Percentiles rank a stretch among this genome's conserved stretches.
These are phyloP conservation scores for Vanessa tameamea DNA, from an alignment of 1,140 invertebrate genomes.

Conservation along the genomic window DNA sequence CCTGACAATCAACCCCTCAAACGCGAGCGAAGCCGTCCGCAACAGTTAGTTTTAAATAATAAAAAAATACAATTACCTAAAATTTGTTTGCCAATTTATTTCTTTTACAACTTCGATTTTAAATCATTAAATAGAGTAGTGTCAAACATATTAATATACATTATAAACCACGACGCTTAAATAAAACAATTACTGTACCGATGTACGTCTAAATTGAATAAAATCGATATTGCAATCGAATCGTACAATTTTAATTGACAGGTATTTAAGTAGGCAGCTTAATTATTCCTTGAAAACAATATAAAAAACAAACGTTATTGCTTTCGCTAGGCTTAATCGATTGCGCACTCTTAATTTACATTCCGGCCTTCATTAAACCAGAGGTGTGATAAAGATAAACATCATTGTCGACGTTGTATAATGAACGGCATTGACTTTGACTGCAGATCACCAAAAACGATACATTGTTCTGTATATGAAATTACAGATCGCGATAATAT, in stretches of 20 bases:
- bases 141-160: too few species aligned
- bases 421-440: slow-evolving; percentile 15
- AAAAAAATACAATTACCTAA: too few species aligned
- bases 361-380: slow-evolving; percentile 31
- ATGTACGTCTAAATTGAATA: neutral
- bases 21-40: too few species aligned
- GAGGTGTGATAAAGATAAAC: slow-evolving; percentile 29
- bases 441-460: slow-evolving; percentile 38
- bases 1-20: too few species aligned
- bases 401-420: neutral
- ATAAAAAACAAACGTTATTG: slow-evolving; percentile 28
- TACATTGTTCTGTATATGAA: slow-evolving; percentile 36
- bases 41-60: too few species aligned
- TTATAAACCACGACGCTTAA: too few species aligned
- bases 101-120: too few species aligned
- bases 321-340: slow-evolving; percentile 19
- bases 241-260: neutral
- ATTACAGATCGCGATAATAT: slow-evolving; percentile 29
- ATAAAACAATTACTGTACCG: too few species aligned
- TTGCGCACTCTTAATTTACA: slow-evolving; percentile 25
- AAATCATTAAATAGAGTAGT: too few species aligned
- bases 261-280: slow-evolving; percentile 13
- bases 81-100: too few species aligned
- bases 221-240: neutral
- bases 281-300: slow-evolving; percentile 30